Conservation (phyloP, 2,888 invertebrate genomes). For the Subacronicta megacephala region DNA sequence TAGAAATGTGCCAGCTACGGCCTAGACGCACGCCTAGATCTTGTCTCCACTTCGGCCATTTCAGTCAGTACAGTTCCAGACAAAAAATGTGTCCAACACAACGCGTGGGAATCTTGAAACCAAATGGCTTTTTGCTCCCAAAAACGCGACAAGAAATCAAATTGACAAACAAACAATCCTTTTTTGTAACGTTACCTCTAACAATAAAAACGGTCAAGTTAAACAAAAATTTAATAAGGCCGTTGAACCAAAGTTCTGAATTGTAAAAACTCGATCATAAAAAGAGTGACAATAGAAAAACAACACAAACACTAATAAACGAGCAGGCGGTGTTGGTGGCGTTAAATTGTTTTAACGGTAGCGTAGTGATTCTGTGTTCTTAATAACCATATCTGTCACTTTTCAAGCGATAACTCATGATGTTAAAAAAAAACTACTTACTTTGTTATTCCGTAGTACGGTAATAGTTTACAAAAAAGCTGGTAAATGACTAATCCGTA, state of each 20-base stretch:
- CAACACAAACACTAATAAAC: constrained; percentile 50
- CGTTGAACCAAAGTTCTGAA: constrained; percentile 34
- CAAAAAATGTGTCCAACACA: background rate
- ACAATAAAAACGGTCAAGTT: constrained; percentile 22
- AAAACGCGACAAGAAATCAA: constrained; percentile 3
- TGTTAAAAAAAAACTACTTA: too few relatives aligned
- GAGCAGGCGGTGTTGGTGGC: constrained; percentile 30
- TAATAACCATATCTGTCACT: constrained; percentile 11
- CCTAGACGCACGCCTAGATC: too few relatives aligned
- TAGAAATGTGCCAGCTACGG: too few relatives aligned
- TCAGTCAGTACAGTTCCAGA: too few relatives aligned
- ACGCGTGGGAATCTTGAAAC: background rate
- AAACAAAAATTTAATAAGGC: constrained; percentile 27
- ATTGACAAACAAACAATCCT: constrained; percentile 12
- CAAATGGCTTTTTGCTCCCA: background rate
- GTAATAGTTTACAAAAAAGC: too few relatives aligned
- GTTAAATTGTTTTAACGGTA: constrained; percentile 51
- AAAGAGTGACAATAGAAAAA: constrained; percentile 47
- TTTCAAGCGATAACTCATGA: background rate
- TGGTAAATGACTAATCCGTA: too few relatives aligned
- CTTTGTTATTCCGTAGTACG: too few relatives aligned
- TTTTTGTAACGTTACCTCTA: constrained; percentile 12
- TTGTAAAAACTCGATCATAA: constrained; percentile 31
- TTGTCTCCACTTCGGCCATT: too few relatives aligned
- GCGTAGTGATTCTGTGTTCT: constrained; percentile 15